A percentile compares a stretch with the other conserved stretches of the same genome.
These are phyloP conservation scores for Heliconius erato DNA, from an alignment of 2,888 invertebrate species.

Conservation along the genomic window DNA sequence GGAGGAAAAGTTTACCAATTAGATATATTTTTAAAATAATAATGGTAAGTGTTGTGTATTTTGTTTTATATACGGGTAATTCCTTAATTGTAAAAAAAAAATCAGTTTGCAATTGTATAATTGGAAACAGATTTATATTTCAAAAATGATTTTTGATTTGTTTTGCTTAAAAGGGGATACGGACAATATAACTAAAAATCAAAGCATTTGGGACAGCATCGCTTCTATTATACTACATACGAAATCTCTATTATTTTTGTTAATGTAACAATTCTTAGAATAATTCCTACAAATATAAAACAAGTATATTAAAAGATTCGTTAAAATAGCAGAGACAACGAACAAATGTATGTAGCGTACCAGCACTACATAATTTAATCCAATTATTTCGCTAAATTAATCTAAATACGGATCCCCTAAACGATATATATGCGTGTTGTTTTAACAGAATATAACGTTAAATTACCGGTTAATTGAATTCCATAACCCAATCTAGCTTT, in stretches of 20 bases:
- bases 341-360: neutral
- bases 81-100: neutral
- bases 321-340: neutral
- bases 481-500: slow-evolving; percentile 41
- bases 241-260: neutral
- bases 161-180: too few relatives aligned
- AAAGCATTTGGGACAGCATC: neutral
- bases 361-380: slow-evolving; percentile 12
- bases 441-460: slow-evolving; percentile 39
- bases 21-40: neutral
- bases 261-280: neutral
- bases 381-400: slow-evolving; percentile 25
- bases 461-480: slow-evolving; percentile 44
- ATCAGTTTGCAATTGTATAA: too few relatives aligned
- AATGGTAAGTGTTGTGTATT: too few relatives aligned
- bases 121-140: too few relatives aligned
- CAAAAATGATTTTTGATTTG: too few relatives aligned
- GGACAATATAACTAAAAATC: too few relatives aligned
- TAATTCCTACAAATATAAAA: neutral
- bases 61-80: neutral
- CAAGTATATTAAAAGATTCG: neutral
- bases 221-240: neutral
- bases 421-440: slow-evolving; percentile 31
- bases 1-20: slow-evolving; percentile 61
- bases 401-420: slow-evolving; percentile 36